Conservation (phyloP, 2,113 vertebrate genomes). For the Anser cygnoides region DNA sequence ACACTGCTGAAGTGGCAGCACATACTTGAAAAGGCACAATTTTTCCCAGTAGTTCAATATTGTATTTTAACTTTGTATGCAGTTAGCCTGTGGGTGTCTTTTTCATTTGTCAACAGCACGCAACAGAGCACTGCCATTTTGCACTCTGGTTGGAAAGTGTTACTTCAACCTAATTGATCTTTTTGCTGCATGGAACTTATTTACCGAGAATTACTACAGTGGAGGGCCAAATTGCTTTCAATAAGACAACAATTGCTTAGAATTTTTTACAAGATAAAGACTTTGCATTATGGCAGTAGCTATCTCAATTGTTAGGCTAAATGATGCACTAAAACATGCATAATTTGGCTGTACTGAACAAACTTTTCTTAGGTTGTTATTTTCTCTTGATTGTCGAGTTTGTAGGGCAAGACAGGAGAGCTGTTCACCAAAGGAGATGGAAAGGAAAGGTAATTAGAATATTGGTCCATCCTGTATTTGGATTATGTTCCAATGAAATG, state of each 20-base stretch:
- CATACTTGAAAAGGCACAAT: conserved; percentile 45
- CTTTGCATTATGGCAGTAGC: not conserved
- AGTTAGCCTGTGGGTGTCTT: conserved; percentile 45
- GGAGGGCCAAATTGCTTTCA: not conserved
- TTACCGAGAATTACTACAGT: conserved; percentile 1
- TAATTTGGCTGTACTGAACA: not conserved
- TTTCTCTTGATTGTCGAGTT: not conserved
- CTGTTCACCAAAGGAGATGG: not conserved
- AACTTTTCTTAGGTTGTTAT: not conserved
- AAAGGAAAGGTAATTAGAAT: not conserved
- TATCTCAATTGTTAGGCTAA: not conserved
- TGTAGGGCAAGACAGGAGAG: not conserved
- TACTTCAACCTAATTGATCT: conserved; percentile 52
- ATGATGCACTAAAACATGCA: not conserved
- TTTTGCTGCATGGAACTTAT: conserved; percentile 26
- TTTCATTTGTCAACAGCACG: conserved; percentile 52
- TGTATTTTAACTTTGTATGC: conserved; percentile 53
- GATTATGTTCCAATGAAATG: not conserved
- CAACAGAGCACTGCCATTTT: conserved; percentile 40
- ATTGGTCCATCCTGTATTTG: not conserved
- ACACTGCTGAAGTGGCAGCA: conserved; percentile 17
- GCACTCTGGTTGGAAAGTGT: not conserved
- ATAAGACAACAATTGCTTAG: not conserved
- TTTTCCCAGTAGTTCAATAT: conserved; percentile 23
- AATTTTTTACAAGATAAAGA: not conserved